Conservation (phyloP, 2,888 invertebrate genomes). For the Dasysyrphus albostriatus region DNA sequence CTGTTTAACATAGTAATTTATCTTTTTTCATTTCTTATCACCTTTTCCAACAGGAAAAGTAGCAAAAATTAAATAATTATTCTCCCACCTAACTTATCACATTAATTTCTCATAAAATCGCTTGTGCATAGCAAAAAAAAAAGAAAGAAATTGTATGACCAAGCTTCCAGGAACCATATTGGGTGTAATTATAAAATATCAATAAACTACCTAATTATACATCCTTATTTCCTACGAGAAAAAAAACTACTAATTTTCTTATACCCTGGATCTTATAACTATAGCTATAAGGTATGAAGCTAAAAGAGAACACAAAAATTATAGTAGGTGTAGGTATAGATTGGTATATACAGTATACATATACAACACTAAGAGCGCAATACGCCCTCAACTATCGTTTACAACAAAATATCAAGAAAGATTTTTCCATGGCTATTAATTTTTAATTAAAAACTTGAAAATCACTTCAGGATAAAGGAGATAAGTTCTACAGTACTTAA, state of each 20-base stretch:
- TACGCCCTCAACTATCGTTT: slow-evolving; percentile 32
- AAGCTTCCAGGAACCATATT: slow-evolving; percentile 39
- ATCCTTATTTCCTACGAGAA: slow-evolving; percentile 54
- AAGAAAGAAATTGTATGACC: slow-evolving; percentile 50
- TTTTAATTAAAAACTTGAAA: slow-evolving; percentile 74
- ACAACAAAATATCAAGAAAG: slow-evolving; percentile 52
- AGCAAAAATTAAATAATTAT: slow-evolving; percentile 66
- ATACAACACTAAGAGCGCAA: background rate
- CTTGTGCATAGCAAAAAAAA: slow-evolving; percentile 60
- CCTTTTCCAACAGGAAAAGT: slow-evolving; percentile 41
- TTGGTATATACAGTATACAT: background rate
- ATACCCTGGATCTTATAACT: slow-evolving; percentile 22
- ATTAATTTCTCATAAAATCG: slow-evolving; percentile 71
- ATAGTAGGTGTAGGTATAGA: background rate
- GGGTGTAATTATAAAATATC: slow-evolving; percentile 71
- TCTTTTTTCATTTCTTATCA: background rate
- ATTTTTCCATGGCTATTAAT: slow-evolving; percentile 71
- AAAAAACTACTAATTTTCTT: slow-evolving; percentile 29
- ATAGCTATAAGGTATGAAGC: slow-evolving; percentile 9
- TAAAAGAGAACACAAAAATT: background rate
- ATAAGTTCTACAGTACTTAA: background rate
- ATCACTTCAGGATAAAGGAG: slow-evolving; percentile 49
- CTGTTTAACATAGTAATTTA: slow-evolving; percentile 1
- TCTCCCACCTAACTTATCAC: slow-evolving; percentile 58
- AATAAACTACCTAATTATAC: slow-evolving; percentile 70